A percentile compares a stretch with the other conserved stretches of the same genome.
Conservation (phyloP, 2,888 invertebrate species). For the Andrena minutula region DNA sequence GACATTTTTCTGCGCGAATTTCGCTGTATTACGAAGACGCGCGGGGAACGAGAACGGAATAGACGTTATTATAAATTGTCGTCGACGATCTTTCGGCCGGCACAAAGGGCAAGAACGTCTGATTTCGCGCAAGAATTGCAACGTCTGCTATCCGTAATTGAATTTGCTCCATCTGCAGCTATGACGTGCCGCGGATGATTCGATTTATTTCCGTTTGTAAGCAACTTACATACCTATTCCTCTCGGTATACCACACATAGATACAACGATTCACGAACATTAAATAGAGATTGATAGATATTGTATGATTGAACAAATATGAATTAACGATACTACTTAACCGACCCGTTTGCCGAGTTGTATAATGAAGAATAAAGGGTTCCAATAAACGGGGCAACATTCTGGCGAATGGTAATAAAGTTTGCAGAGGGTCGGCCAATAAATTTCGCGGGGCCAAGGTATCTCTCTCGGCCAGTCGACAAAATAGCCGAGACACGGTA, state of each 20-base stretch:
- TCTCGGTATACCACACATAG: no score
- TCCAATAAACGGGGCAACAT: constrained; percentile 25
- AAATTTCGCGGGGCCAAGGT: constrained; percentile 38
- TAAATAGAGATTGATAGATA: neutral
- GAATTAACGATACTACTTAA: constrained; percentile 11
- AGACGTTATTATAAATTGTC: constrained; percentile 48
- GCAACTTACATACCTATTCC: no score
- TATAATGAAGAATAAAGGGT: constrained; percentile 17
- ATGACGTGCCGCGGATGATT: neutral
- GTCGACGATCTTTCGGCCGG: neutral
- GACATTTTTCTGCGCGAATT: constrained; percentile 46
- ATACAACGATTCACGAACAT: no score
- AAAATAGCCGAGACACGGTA: constrained; percentile 39
- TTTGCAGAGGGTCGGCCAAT: constrained; percentile 26
- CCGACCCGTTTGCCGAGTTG: neutral
- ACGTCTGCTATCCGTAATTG: neutral
- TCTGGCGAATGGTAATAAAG: constrained; percentile 36
- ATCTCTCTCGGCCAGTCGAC: constrained; percentile 46
- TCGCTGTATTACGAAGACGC: constrained; percentile 25
- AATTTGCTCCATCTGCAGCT: neutral
- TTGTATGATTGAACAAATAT: neutral
- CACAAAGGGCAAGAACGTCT: neutral
- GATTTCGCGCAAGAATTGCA: constrained; percentile 12
- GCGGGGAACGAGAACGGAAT: neutral
- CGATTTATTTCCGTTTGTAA: neutral